Percentiles rank a stretch among this genome's conserved stretches.
Evolutionary conservation across 2,888 invertebrate species (phyloP).

Genomic region (Dusona sp.): DNA sequence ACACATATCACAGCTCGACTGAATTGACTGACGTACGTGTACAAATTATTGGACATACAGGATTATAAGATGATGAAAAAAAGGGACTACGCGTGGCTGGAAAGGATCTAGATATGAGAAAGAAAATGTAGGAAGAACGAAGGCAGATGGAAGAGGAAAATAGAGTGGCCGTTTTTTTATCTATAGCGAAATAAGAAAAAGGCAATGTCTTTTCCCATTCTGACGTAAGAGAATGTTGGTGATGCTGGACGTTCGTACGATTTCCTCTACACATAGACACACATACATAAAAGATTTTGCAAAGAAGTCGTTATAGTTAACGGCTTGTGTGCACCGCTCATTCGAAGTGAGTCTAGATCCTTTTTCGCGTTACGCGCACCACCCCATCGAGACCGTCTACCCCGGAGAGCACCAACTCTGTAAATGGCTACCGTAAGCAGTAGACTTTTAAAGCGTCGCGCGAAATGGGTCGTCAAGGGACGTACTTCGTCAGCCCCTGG

Average conservation of each 20-base stretch:
- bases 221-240: conserved; percentile 21
- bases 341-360: conserved; percentile 57
- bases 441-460: conserved; percentile 68
- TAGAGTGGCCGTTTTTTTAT: not conserved
- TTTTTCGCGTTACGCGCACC: conserved; percentile 29
- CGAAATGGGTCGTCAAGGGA: conserved; percentile 70
- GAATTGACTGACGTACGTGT: not conserved
- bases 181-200: conserved; percentile 25
- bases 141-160: conserved; percentile 27
- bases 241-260: conserved; percentile 39
- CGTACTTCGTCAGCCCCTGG: conserved; percentile 53
- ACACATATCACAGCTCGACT: not conserved
- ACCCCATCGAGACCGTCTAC: conserved; percentile 18
- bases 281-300: conserved; percentile 13
- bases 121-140: conserved; percentile 2
- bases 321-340: conserved; percentile 62
- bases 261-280: not conserved
- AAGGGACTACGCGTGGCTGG: not conserved
- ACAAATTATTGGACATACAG: conserved; percentile 7
- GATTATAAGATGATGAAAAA: conserved; percentile 12
- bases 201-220: conserved; percentile 41
- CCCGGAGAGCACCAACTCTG: conserved; percentile 36
- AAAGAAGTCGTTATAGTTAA: conserved; percentile 68
- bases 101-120: conserved; percentile 18
- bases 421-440: conserved; percentile 67